Evolutionary conservation across 2,113 vertebrate species (phyloP).

Genomic region (Aegotheles bennettii): DNA sequence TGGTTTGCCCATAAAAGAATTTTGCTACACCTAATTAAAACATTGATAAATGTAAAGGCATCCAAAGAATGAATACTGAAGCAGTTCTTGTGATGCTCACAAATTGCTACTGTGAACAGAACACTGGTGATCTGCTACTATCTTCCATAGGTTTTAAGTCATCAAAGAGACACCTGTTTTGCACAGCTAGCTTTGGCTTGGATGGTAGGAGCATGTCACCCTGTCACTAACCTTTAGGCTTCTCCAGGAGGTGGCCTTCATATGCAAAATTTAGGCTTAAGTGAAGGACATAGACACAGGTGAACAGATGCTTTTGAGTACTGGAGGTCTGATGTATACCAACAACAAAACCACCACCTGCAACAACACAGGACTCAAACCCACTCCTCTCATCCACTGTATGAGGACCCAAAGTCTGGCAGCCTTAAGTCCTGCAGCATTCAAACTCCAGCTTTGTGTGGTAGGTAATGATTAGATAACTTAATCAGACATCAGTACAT

Average conservation of each 20-base stretch:
- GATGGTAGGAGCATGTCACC: neutral
- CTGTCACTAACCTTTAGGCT: rapidly evolving
- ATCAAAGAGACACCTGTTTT: neutral
- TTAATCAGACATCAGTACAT: neutral
- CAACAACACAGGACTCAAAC: neutral
- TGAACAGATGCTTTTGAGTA: neutral
- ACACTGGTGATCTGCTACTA: neutral
- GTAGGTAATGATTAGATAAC: neutral
- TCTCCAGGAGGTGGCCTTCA: neutral
- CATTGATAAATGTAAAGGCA: neutral
- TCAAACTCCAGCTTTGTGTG: rapidly evolving
- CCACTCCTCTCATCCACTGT: neutral
- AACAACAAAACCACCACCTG: neutral
- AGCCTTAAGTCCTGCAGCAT: neutral
- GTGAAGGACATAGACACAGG: neutral
- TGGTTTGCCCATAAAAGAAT: neutral
- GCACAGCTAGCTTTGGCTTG: neutral
- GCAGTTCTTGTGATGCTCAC: neutral
- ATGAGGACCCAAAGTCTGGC: neutral
- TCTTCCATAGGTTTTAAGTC: neutral
- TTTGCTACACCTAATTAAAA: neutral
- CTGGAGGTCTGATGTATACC: neutral
- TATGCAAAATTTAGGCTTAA: neutral
- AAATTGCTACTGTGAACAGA: neutral
- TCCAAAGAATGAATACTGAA: neutral